These are phyloP conservation scores for Arge pagana DNA, from an alignment of 2,888 invertebrate genomes.

Conservation along the genomic window DNA sequence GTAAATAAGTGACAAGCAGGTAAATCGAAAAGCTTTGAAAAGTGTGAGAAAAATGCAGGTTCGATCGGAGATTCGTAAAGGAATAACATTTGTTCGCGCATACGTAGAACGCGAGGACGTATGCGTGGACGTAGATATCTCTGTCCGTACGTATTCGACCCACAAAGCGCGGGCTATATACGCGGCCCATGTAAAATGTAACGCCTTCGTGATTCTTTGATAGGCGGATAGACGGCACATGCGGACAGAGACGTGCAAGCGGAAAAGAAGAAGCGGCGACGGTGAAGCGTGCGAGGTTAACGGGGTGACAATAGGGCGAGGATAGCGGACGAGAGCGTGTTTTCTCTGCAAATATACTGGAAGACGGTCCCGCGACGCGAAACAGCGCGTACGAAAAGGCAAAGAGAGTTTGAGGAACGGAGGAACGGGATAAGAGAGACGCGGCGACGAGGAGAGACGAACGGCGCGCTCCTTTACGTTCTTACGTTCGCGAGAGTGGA, in stretches of 20 bases:
- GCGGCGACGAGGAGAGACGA: too few relatives aligned
- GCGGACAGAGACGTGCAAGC: too few relatives aligned
- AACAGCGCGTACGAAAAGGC: constrained; percentile 16
- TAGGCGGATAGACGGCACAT: not conserved
- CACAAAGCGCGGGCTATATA: too few relatives aligned
- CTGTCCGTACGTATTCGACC: not conserved
- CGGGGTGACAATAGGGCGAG: constrained; percentile 14
- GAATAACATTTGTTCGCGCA: constrained; percentile 19
- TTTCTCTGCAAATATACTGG: constrained; percentile 19
- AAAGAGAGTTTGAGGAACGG: constrained; percentile 13
- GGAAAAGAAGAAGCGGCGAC: not conserved
- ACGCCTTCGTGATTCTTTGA: constrained; percentile 5
- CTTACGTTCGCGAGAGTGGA: too few relatives aligned
- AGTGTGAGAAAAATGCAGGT: not conserved
- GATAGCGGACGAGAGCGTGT: too few relatives aligned
- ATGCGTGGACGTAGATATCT: too few relatives aligned
- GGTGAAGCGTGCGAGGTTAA: constrained; percentile 1
- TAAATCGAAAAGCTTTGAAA: too few relatives aligned
- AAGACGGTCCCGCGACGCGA: constrained; percentile 17
- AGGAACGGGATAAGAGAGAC: not conserved
- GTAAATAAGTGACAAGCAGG: too few relatives aligned
- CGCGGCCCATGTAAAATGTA: constrained; percentile 17
- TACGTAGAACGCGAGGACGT: too few relatives aligned
- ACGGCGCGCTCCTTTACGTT: too few relatives aligned
- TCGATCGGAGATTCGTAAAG: constrained; percentile 11